These are phyloP conservation scores for Sarcophaga variegata DNA, from an alignment of 2,888 invertebrate genomes.

Conservation along the genomic window DNA sequence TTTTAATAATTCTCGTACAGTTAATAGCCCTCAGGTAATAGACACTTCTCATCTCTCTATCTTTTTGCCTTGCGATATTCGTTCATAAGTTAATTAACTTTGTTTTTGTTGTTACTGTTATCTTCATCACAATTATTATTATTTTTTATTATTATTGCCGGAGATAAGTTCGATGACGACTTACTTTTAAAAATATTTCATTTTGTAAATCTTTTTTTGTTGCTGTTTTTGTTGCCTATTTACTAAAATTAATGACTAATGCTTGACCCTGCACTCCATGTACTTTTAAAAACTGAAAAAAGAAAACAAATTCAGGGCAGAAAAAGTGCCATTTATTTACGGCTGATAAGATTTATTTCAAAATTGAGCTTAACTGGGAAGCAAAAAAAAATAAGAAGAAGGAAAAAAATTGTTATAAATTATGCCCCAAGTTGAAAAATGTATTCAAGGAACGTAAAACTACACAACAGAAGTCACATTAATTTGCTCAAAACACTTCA, in stretches of 20 bases:
- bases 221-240: neutral
- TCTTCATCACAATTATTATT: too few species aligned
- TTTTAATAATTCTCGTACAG: neutral
- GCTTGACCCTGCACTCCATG: neutral
- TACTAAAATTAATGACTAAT: slow-evolving; percentile 22
- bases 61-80: too few species aligned
- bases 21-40: slow-evolving; percentile 10
- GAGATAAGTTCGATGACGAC: too few species aligned
- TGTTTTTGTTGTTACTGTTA: too few species aligned
- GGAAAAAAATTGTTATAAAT: neutral
- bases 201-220: neutral
- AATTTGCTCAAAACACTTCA: too few species aligned
- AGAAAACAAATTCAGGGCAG: too few species aligned
- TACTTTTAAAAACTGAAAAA: neutral
- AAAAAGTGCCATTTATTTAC: slow-evolving; percentile 13
- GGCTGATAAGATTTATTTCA: slow-evolving; percentile 19
- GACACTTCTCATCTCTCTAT: neutral
- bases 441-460: too few species aligned
- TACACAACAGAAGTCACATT: too few species aligned
- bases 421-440: neutral
- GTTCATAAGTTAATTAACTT: too few species aligned
- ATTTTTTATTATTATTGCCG: too few species aligned
- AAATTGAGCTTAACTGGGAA: too few species aligned
- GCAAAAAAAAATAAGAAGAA: too few species aligned
- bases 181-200: slow-evolving; percentile 3